Base-by-base conservation (phyloP, 2,888 invertebrate species). In the Melieria omissa region DNA sequence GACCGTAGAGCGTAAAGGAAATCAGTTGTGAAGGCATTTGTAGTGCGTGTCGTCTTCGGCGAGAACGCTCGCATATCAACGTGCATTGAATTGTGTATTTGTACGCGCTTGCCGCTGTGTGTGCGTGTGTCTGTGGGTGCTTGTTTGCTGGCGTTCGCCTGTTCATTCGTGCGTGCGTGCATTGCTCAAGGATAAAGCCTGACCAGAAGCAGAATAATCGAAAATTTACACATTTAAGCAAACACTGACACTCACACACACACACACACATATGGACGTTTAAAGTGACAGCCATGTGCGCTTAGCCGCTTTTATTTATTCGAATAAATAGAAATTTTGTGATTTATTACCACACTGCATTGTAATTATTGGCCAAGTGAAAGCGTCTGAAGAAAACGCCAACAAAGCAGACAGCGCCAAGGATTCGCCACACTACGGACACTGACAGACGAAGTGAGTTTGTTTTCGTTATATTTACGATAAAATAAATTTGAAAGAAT, bases 131-230 rank as follows among this genome's bases (percentile, higher is more conserved):
- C 42, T 42, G 46, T n/a, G 52, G 55, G 47, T 44, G 12, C 42
- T 0, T 4, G 7, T 46, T 7, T 45, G 41, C 44, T 44, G 10
- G 41, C 16, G 62, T 62, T 44, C 10, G n/a, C 46, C 10, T 62
- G 47, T 62, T 42, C 7, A n/a, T 14, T 4, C 16, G 16, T 5
- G 58, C 9, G 58, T 66, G 58, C 29, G 66, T 66, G 60, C 58
- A 16, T 63, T n/a, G 41, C 41, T 16, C 47, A 61, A 61, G 68
- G 61, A 42, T 69, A 61, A 62, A 44, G 55, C 44, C 49, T 65
- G 61, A 65, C 65, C 65, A 65, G 54, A 65, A 65, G 57, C 9
- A 16, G 57, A 45, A 44, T 57, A 65, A 65, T 45, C n/a, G 42
- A 41, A 65, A 65, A 65, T 46, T 62, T 45, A 55, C 54, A 54